These are phyloP conservation scores for Tenthredo mesomela DNA, from an alignment of 2,888 invertebrate genomes.

Conservation along the genomic window DNA sequence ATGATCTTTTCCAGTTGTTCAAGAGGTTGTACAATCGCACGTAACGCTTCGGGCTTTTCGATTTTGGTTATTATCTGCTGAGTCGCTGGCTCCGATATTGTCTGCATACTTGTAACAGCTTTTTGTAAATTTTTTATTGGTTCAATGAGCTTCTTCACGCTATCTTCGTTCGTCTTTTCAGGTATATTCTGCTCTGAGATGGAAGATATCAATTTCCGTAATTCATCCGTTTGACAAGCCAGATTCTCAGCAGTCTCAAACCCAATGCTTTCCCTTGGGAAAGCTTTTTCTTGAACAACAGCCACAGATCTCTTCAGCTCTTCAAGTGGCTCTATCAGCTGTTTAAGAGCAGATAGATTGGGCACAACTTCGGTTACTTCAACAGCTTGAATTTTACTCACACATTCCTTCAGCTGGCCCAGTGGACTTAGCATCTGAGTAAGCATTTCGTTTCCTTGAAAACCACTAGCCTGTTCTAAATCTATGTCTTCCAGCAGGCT, in stretches of 20 bases:
- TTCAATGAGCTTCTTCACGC: constrained; percentile 53
- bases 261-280: background rate
- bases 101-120: constrained; percentile 53
- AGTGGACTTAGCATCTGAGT: constrained; percentile 15
- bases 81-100: constrained; percentile 50
- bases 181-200: constrained; percentile 6
- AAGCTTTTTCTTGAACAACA: constrained; percentile 66
- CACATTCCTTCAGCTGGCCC: constrained; percentile 23
- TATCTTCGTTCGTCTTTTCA: background rate
- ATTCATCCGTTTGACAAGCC: constrained; percentile 53
- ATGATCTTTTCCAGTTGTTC: constrained; percentile 36
- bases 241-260: constrained; percentile 48
- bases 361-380: background rate
- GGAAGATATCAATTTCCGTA: constrained; percentile 44
- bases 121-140: constrained; percentile 56
- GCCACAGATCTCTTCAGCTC: constrained; percentile 73
- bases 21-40: constrained; percentile 38
- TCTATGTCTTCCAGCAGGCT: constrained; percentile 47
- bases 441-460: constrained; percentile 19
- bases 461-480: constrained; percentile 20
- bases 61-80: constrained; percentile 46
- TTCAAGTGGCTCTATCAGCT: constrained; percentile 77
- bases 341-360: background rate
- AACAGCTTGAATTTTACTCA: constrained; percentile 13
- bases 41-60: constrained; percentile 22